A percentile compares a stretch with the other conserved stretches of the same genome.
Conservation (phyloP, 2,113 vertebrate genomes). For the Petromus typicus region DNA sequence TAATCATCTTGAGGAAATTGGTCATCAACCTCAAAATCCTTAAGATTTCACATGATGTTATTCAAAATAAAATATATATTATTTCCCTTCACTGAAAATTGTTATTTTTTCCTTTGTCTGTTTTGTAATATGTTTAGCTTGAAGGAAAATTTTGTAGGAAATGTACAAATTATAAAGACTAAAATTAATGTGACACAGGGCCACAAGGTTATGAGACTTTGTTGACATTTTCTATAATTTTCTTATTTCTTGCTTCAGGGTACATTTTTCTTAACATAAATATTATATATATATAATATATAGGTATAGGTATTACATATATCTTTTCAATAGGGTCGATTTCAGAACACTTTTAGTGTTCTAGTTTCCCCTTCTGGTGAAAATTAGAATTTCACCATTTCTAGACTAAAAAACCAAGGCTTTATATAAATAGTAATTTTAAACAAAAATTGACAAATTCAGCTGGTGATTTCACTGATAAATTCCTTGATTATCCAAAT, state of each 20-base stretch:
- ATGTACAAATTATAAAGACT: conserved; percentile 6
- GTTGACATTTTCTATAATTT: background rate
- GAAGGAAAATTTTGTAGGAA: conserved; percentile 33
- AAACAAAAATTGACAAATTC: conserved; percentile 24
- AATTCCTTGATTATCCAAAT: background rate
- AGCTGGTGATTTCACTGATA: background rate
- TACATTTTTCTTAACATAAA: conserved; percentile 30
- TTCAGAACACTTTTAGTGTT: conserved; percentile 32
- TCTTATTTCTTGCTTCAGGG: conserved; percentile 36
- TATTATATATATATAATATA: background rate
- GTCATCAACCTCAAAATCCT: background rate
- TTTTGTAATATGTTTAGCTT: background rate
- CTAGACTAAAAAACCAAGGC: background rate
- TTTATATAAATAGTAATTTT: background rate
- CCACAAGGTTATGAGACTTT: conserved; percentile 40
- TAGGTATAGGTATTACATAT: background rate
- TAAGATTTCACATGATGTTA: background rate
- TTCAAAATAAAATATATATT: conserved; percentile 21
- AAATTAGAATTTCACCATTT: conserved; percentile 48
- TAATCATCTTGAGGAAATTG: background rate
- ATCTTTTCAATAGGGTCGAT: background rate
- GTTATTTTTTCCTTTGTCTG: background rate
- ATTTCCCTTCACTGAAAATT: conserved; percentile 12
- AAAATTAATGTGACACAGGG: background rate
- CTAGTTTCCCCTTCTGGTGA: conserved; percentile 70